A percentile compares a stretch with the other conserved stretches of the same genome.
These are phyloP conservation scores for Drosophila punjabiensis DNA, from an alignment of 1,140 invertebrate species.

Conservation along the genomic window DNA sequence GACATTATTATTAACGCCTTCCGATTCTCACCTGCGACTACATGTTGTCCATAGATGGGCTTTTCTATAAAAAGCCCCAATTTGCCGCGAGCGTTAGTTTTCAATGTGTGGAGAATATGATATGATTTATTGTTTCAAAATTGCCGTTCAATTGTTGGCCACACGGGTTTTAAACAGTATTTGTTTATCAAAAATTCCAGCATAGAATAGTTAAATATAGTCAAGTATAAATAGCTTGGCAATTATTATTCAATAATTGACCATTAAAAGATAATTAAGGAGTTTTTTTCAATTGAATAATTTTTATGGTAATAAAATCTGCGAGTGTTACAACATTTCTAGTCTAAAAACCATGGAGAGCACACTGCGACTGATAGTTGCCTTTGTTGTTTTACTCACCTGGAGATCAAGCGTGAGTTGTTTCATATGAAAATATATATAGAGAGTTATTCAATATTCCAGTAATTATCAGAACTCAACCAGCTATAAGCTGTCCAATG, in stretches of 20 bases:
- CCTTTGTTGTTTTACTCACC: neutral
- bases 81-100: too few species aligned
- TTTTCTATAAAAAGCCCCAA: too few species aligned
- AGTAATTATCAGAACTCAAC: slow-evolving; percentile 1
- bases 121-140: neutral
- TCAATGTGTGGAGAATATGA: too few species aligned
- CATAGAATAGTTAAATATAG: too few species aligned
- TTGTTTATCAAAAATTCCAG: neutral
- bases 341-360: neutral
- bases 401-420: slow-evolving; percentile 3
- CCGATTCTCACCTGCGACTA: too few species aligned
- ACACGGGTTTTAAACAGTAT: too few species aligned
- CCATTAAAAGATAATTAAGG: neutral
- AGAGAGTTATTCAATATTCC: neutral
- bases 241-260: neutral
- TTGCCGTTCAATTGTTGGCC: too few species aligned
- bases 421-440: neutral
- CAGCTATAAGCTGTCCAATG: slow-evolving; percentile 14
- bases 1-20: too few species aligned
- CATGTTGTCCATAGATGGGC: too few species aligned
- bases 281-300: slow-evolving; percentile 1
- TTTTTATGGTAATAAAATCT: neutral
- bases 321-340: neutral
- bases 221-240: neutral
- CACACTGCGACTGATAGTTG: neutral